phyloP scores from a whole-genome alignment of 64 coral and sea anemone species.

The Pachyseris speciosa region DNA sequence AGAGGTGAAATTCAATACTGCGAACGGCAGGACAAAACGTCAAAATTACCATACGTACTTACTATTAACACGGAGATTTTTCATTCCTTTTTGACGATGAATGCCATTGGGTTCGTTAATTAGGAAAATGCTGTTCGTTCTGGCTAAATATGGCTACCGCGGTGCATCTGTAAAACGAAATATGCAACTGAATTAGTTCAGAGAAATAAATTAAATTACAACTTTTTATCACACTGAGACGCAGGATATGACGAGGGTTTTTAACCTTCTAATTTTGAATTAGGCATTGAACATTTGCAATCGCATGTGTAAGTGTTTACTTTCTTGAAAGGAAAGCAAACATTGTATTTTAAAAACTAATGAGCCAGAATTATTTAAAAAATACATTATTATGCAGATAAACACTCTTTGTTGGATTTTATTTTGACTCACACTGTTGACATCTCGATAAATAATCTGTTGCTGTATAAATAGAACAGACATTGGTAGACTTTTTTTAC shows the following conservation, averaged over 20 bases:
- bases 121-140: not conserved
- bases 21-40: not conserved
- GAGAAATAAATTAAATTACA: constrained; percentile 8
- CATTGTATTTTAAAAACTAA: not conserved
- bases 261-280: not conserved
- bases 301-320: not conserved
- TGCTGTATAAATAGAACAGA: no score
- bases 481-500: no score
- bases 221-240: not conserved
- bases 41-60: not conserved
- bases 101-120: constrained; percentile 10
- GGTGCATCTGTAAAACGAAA: not conserved
- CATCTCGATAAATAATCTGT: no score
- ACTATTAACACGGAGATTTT: not conserved
- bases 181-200: not conserved
- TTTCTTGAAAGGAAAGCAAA: not conserved
- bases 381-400: not conserved
- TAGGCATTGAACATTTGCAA: not conserved
- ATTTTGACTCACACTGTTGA: no score
- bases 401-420: not conserved
- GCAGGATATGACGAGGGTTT: not conserved
- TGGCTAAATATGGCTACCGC: not conserved
- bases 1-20: not conserved
- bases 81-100: not conserved
- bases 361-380: not conserved